Base-by-base conservation (phyloP, 1,140 invertebrate species). In the Drosophila ambigua region DNA sequence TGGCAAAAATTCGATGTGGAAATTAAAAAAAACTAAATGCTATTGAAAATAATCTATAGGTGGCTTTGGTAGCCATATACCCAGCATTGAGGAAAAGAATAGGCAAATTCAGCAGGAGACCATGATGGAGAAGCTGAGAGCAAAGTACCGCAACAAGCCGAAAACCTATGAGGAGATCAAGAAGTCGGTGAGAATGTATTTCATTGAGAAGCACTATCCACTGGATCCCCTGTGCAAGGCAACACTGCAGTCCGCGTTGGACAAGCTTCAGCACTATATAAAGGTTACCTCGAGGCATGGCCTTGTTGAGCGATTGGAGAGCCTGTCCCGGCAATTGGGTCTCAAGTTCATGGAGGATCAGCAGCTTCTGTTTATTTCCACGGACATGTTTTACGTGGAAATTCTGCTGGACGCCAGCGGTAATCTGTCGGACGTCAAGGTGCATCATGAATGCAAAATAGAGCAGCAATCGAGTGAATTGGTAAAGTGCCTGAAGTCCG, bases 361-460 rank as follows among this genome's bases (percentile, higher is more conserved):
- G 28, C 81, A 84, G 39, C 58, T 67, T 16, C 94, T 97, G 67
- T 98, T 98, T 82, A 98, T 99, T 92, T 98, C 96, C 24, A 98
- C 97, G 0, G 98, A 98, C 91, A 99, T 99, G 97, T 99, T 99
- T 92, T 98, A 98, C 91, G 94, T 99, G 71, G 97, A 99, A 93
- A 96, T 99, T 67, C 90, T 97, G 39, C 93, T 99, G 31, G 97
- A 98, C 84, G 93, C 94, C 0, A 95, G 94, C 61, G 98, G 97
- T 45, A 94, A 94, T 48, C 95, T 99, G 0, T 96, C 96, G 91
- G 98, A 99, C 94, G 97, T 98, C 1, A 98, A 98, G 93, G 91
- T 92, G 5, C 91, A 92, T 59, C 91, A 92, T 63, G 91, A 92
- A 53, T 92, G 90, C 35, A 92, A 92, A 78, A 90, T 91, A 20